A percentile compares a stretch with the other conserved stretches of the same genome.
Evolutionary conservation across 2,888 invertebrate genomes (phyloP).

Genomic region (Molorchus minor): DNA sequence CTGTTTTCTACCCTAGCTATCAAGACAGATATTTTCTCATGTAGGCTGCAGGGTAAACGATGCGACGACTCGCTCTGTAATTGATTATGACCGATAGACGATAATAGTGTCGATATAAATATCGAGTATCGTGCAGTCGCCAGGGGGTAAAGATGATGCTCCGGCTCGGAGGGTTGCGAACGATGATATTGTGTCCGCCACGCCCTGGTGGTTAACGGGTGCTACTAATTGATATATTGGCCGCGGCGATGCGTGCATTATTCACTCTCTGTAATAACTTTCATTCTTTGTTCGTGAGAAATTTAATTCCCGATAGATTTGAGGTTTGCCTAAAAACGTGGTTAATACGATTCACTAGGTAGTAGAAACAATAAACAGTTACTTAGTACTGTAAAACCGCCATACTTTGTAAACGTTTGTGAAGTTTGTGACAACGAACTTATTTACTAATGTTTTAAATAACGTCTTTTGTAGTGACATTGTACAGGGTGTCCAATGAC

Average conservation of each 20-base stretch:
- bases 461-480: no score
- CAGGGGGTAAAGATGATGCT: slow-evolving; percentile 38
- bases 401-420: no score
- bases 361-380: no score
- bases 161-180: slow-evolving; percentile 36
- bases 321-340: no score
- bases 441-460: no score
- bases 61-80: slow-evolving; percentile 24
- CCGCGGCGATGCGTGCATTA: slow-evolving; percentile 47
- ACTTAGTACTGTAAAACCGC: no score
- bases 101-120: slow-evolving; percentile 44
- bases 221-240: slow-evolving; percentile 62
- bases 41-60: slow-evolving; percentile 9
- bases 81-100: slow-evolving; percentile 44
- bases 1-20: no score
- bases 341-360: no score
- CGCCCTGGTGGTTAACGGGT: slow-evolving; percentile 60
- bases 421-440: no score
- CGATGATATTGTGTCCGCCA: slow-evolving; percentile 53
- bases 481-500: no score
- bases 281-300: slow-evolving; percentile 44
- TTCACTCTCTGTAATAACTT: slow-evolving; percentile 36
- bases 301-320: slow-evolving; percentile 43
- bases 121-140: slow-evolving; percentile 43
- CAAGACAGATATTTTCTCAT: slow-evolving; percentile 5